Percentiles rank a stretch among this genome's conserved stretches.
These are phyloP conservation scores for Elysia crispata DNA, from an alignment of 2,888 invertebrate species.

Conservation along the genomic window DNA sequence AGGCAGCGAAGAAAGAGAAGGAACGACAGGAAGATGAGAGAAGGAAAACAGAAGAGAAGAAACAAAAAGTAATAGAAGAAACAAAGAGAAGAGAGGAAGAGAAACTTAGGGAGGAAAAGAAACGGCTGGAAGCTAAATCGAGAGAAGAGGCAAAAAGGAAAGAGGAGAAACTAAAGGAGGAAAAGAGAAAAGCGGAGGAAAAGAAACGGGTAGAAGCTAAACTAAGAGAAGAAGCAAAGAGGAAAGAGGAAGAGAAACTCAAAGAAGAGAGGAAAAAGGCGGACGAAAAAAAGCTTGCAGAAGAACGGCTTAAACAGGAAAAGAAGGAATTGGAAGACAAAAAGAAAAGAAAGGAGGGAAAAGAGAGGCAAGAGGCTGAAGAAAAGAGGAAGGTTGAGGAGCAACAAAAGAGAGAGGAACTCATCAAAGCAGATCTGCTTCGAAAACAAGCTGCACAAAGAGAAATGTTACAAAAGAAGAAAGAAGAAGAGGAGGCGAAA, in stretches of 20 bases:
- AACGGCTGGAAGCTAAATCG: background rate
- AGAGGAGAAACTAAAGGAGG: background rate
- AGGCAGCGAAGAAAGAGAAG: background rate
- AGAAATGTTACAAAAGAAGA: background rate
- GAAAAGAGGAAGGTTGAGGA: background rate
- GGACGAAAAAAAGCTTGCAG: background rate
- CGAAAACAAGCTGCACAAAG: background rate
- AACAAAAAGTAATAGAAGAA: background rate
- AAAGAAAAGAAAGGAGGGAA: constrained; percentile 36
- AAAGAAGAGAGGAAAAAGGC: background rate
- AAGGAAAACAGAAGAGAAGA: background rate
- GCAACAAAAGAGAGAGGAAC: constrained; percentile 12
- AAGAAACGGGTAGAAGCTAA: background rate
- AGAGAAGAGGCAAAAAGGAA: background rate
- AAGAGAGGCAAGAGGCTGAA: constrained; percentile 31
- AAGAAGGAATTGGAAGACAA: constrained; percentile 26
- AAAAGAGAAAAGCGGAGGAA: background rate
- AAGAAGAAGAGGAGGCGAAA: constrained; percentile 9
- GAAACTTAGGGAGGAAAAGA: background rate
- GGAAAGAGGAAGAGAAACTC: background rate
- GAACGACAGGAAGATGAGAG: background rate
- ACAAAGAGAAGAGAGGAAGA: background rate
- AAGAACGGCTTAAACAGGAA: background rate
- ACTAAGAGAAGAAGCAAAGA: background rate
- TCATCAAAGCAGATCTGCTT: background rate